phyloP scores from a whole-genome alignment of 2,888 invertebrate genomes.

The Lasioglossum zephyrum region DNA sequence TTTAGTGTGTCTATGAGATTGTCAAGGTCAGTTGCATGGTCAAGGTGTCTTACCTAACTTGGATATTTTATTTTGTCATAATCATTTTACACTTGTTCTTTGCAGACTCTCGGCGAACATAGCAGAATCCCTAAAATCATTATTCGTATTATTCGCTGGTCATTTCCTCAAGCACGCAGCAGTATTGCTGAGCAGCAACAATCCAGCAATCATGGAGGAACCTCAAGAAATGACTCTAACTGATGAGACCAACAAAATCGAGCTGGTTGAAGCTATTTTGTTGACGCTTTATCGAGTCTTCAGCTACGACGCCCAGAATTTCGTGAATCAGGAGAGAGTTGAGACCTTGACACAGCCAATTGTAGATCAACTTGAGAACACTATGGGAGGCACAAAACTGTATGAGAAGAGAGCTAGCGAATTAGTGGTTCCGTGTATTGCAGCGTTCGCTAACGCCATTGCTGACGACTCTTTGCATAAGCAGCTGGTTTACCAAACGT shows the following conservation, averaged over 20 bases:
- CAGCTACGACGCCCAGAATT: conserved; percentile 92
- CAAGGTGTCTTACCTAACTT: not conserved
- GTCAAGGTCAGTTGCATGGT: not conserved
- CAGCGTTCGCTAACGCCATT: conserved; percentile 92
- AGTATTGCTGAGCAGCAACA: conserved; percentile 89
- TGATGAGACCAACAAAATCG: conserved; percentile 75
- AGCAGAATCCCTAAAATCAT: conserved; percentile 92
- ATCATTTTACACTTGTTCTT: not conserved
- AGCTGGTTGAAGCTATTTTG: conserved; percentile 89
- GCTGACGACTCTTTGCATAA: conserved; percentile 96
- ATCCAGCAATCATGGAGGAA: conserved; percentile 86
- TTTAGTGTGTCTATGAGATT: not conserved
- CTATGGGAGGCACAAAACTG: conserved; percentile 87
- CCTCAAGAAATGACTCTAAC: conserved; percentile 87
- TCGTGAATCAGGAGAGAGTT: conserved; percentile 94
- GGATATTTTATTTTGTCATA: not conserved
- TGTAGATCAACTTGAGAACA: conserved; percentile 95
- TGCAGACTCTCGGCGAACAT: conserved; percentile 90
- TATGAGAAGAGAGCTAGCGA: conserved; percentile 87
- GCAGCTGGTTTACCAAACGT: conserved; percentile 94
- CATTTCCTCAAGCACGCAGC: conserved; percentile 94
- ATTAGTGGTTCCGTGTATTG: conserved; percentile 91
- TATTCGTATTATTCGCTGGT: conserved; percentile 96
- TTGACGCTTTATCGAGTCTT: conserved; percentile 92
- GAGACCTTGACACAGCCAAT: conserved; percentile 93